Base-by-base conservation (phyloP, 2,888 invertebrate species). In the Chloromyia formosa region DNA sequence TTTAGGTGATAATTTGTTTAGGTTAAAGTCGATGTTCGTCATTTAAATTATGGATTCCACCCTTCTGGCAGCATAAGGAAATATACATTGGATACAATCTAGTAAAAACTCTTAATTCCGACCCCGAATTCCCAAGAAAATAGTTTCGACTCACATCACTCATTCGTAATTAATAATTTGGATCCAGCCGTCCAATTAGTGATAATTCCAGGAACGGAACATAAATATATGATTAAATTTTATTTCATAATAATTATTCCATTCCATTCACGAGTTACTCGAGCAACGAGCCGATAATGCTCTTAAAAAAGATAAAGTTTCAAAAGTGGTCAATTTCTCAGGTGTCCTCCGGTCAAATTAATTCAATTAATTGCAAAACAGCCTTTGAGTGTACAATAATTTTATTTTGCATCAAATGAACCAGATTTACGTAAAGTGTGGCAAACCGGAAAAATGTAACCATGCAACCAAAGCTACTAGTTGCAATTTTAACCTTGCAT, bases 301-400 rank as follows among this genome's bases (percentile, higher is more conserved):
- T 49, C 23, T 9, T 10, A 53, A 53, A 68, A 68, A 49, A 20
- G 18, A n/a, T n/a, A 27, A 16, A 9, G 9, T 68, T 35, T 69
- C 56, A 69, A 69, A 69, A 53, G 69, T 54, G 69, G 54, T 69
- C 35, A 54, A 69, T 54, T 69, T 27, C 27, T 69, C 54, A 27
- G 27, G n/a, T 69, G 56, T 18, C 69, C 18, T 18, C 69, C 16
- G 22, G 69, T 56, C 18, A 69, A 69, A 54, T 69, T 69, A 40
- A 69, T 54, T 69, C 27, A 69, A 69, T 69, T 69, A 54, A 69
- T 69, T 56, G 69, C 54, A 54, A 69, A 54, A 69, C 18, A 1
- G 16, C 27, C 23, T n/a, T 35, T 35, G 27, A 35, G 27, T 54
- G 56, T 45, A 27, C 23, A 45, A 54, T n/a, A 56, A 54, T 54